These are phyloP conservation scores for Acromyrmex heyeri DNA, from an alignment of 1,140 invertebrate species.

Conservation along the genomic window DNA sequence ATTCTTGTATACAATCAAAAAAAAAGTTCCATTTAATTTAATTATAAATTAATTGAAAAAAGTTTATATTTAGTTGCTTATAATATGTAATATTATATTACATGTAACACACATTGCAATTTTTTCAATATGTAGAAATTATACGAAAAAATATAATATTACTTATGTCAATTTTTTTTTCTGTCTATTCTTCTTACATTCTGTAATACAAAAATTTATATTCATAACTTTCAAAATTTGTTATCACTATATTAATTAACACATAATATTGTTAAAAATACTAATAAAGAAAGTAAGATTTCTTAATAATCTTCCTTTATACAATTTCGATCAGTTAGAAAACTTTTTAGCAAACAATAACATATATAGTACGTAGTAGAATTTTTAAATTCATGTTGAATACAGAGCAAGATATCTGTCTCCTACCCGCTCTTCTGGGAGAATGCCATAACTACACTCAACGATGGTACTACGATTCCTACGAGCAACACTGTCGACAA, in stretches of 20 bases:
- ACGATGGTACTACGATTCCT: slow-evolving; percentile 95
- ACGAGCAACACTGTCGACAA: slow-evolving; percentile 89
- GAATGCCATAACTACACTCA: slow-evolving; percentile 93
- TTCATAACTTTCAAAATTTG: background rate
- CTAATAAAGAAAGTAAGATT: too few relatives aligned
- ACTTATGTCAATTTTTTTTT: background rate
- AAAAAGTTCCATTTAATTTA: background rate
- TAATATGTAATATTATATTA: background rate
- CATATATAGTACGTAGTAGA: background rate
- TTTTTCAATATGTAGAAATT: background rate
- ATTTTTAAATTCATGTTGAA: slow-evolving; percentile 57
- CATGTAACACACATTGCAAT: background rate
- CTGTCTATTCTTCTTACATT: background rate
- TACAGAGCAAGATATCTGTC: slow-evolving; percentile 91
- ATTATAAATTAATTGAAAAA: background rate
- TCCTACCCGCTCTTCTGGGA: slow-evolving; percentile 91
- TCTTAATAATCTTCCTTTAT: background rate
- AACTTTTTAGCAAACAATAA: background rate
- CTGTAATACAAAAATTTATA: background rate
- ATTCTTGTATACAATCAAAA: background rate
- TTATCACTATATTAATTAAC: background rate
- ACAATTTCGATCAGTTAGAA: background rate
- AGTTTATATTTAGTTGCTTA: background rate
- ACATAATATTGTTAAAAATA: background rate
- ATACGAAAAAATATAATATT: background rate